Conservation (phyloP, 2,888 invertebrate genomes). For the Chalcosyrphus nemorum region DNA sequence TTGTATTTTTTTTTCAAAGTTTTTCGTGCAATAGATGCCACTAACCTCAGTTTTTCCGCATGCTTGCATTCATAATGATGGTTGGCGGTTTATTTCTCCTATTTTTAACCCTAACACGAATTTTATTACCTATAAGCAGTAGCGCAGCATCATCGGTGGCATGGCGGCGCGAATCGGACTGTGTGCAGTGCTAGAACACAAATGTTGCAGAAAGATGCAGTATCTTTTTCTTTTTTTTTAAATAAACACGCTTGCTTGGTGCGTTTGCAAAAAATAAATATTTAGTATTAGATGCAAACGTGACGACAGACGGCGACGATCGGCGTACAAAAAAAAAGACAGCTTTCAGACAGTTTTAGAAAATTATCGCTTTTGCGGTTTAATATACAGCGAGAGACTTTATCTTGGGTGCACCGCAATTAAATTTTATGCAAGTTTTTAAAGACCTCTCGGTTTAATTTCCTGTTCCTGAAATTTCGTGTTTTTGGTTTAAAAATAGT, state of each 20-base stretch:
- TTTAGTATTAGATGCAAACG: conserved; percentile 55
- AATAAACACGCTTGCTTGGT: conserved; percentile 58
- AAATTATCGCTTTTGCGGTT: not conserved
- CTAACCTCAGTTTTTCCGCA: conserved; percentile 61
- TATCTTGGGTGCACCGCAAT: not conserved
- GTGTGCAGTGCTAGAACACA: conserved; percentile 49
- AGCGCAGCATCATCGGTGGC: not conserved
- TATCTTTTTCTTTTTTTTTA: conserved; percentile 49
- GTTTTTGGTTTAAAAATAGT: not conserved
- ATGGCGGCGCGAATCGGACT: not conserved
- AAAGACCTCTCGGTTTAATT: not conserved
- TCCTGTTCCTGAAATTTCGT: not conserved
- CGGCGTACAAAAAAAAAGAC: not conserved
- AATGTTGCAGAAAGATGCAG: conserved; percentile 69
- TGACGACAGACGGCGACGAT: conserved; percentile 55
- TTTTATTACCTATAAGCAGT: conserved; percentile 55
- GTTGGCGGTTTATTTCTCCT: conserved; percentile 50
- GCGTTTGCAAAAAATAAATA: conserved; percentile 69
- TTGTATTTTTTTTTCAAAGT: conserved; percentile 15
- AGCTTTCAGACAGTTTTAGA: conserved; percentile 16
- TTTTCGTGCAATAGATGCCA: conserved; percentile 42
- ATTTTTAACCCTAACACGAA: conserved; percentile 54
- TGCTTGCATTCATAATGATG: conserved; percentile 55
- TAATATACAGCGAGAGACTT: not conserved
- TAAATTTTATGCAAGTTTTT: not conserved